These are phyloP conservation scores for Elephantulus edwardii DNA, from an alignment of 2,113 vertebrate genomes.

Conservation along the genomic window DNA sequence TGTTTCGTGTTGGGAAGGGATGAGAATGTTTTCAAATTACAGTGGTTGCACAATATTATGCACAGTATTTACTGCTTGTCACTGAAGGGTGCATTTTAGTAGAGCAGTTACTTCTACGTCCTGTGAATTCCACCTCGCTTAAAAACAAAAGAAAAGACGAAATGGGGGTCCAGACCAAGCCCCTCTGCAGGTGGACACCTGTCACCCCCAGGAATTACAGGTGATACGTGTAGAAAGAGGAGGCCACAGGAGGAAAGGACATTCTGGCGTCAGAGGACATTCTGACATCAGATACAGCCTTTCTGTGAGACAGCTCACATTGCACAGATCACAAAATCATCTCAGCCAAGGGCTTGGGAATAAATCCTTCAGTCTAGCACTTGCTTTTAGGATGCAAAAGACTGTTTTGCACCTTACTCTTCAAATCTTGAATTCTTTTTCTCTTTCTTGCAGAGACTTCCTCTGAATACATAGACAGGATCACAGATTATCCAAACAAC, in stretches of 20 bases:
- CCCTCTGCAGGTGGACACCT: too few species aligned
- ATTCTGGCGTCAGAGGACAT: rapidly evolving
- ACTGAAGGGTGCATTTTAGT: too few species aligned
- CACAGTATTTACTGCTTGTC: too few species aligned
- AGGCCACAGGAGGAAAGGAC: background rate
- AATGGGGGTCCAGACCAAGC: rapidly evolving
- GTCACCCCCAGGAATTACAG: background rate
- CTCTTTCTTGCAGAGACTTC: background rate
- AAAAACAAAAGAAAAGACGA: background rate
- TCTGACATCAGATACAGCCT: rapidly evolving
- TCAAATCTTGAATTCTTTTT: background rate
- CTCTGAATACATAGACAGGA: rapidly evolving
- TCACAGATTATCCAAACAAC: rapidly evolving
- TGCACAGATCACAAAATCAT: rapidly evolving
- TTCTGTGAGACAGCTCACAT: rapidly evolving
- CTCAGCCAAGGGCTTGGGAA: background rate
- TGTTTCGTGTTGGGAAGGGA: background rate
- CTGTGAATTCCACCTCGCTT: background rate
- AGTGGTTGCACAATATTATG: rapidly evolving
- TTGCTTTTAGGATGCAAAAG: too few species aligned
- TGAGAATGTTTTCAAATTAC: background rate
- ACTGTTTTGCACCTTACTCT: rapidly evolving
- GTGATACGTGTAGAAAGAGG: background rate
- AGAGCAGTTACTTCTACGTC: background rate
- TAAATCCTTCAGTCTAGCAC: rapidly evolving